Base-by-base conservation (phyloP, 2,113 vertebrate species). In the Petroica traversi region DNA sequence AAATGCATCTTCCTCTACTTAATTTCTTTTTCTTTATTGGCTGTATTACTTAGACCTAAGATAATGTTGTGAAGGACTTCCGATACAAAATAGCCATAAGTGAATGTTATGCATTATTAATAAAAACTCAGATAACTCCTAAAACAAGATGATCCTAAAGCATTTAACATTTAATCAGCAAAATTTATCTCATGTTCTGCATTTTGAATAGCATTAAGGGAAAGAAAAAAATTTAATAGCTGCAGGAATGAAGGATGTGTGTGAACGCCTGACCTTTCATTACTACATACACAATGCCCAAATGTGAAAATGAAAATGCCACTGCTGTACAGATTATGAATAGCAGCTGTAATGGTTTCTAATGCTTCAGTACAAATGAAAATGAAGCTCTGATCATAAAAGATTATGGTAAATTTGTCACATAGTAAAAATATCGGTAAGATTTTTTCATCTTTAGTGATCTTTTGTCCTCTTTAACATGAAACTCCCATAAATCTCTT, bases 101-200 rank as follows among this genome's bases (percentile, higher is more conserved):
- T 89, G 66, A 84, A 64, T 78, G 36, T 72, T 95, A 91, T 6
- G 25, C 67, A 61, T 92, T 94, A 74, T 86, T 89, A 95, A 81
- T 74, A 64, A 84, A 71, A 94, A 38, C 26, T 86, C 34, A 57
- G 78, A 82, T 93, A 84, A 59, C 63, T 83, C 46, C 45, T 92
- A 77, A 88, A 92, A 59, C 88, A 92, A 86, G 54, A 57, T 75
- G 69, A 25, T 92, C 33, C 45, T 55, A 75, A 87, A 87, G 28
- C 57, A 75, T 89, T 93, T 87, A 89, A 63, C 45, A 41, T 91
- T 78, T 94, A 57, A 95, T 91, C 89, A 76, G 41, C 14, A 85
- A 84, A 89, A 82, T 78, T 58, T 85, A 83, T 75, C 81, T 85
- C n/a, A 62, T 88, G 62, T 94, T 87, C 71, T 88, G 45, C 49